phyloP scores from a whole-genome alignment of 2,797 vertebrate species.

The Acridotheres tristis region DNA sequence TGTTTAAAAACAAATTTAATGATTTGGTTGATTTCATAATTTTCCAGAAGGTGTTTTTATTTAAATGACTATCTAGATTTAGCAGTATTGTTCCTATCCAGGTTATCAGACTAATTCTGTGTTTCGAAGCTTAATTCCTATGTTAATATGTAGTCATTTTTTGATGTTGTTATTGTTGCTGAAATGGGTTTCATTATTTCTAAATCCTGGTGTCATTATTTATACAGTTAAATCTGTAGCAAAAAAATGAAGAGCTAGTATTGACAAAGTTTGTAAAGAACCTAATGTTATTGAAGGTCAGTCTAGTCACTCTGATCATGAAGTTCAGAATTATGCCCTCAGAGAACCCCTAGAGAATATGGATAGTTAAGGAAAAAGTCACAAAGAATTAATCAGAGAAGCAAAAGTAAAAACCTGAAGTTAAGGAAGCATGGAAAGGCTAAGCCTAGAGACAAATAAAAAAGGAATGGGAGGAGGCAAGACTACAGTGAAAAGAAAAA shows the following conservation, averaged over 20 bases:
- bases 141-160: background rate
- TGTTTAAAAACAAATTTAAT: background rate
- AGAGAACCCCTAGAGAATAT: constrained; percentile 23
- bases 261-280: constrained; percentile 38
- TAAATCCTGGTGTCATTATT: background rate
- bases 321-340: constrained; percentile 34
- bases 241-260: background rate
- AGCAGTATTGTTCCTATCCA: background rate
- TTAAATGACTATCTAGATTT: background rate
- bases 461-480: background rate
- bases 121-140: background rate
- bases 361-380: constrained; percentile 29
- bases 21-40: background rate
- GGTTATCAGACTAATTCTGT: background rate
- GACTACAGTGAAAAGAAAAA: background rate
- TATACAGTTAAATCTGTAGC: background rate
- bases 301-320: constrained; percentile 33
- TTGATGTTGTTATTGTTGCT: background rate
- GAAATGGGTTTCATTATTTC: background rate
- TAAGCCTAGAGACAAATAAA: constrained; percentile 45
- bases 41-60: background rate
- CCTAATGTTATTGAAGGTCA: constrained; percentile 20
- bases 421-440: constrained; percentile 31
- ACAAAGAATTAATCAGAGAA: constrained; percentile 57
- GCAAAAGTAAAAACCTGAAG: constrained; percentile 30